Evolutionary conservation across 2,113 vertebrate genomes (phyloP).

Genomic region (Phyllostomus hastatus): DNA sequence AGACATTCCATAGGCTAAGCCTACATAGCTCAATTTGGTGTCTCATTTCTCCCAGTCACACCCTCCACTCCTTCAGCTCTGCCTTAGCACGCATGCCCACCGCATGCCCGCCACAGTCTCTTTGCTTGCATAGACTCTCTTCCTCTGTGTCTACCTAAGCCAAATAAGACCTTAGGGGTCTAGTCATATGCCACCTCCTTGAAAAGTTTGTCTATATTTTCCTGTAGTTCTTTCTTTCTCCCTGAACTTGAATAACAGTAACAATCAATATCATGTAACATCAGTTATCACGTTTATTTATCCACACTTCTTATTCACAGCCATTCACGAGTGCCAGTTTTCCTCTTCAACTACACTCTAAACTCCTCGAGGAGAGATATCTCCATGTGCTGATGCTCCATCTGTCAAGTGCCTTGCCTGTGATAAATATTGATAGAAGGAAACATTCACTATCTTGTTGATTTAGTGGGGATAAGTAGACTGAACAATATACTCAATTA

Average conservation of each 20-base stretch:
- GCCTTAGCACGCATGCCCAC: neutral
- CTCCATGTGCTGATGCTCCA: neutral
- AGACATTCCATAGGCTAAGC: neutral
- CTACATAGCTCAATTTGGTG: neutral
- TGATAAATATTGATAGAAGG: conserved; percentile 5
- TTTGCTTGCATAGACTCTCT: neutral
- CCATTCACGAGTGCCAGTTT: neutral
- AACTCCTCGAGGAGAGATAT: neutral
- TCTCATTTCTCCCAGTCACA: neutral
- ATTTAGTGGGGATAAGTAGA: neutral
- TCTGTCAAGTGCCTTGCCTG: neutral
- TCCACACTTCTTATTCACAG: neutral
- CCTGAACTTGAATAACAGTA: neutral
- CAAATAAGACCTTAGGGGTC: neutral
- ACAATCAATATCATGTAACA: neutral
- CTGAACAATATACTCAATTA: neutral
- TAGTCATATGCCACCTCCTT: neutral
- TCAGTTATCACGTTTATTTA: neutral
- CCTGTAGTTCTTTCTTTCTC: neutral
- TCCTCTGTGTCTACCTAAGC: neutral
- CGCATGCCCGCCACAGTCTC: no score
- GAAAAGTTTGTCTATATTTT: neutral
- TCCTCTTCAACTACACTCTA: neutral
- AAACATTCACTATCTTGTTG: neutral
- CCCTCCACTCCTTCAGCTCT: neutral